Conservation (phyloP, 2,888 invertebrate species). For the Scrobipalpa costella region DNA sequence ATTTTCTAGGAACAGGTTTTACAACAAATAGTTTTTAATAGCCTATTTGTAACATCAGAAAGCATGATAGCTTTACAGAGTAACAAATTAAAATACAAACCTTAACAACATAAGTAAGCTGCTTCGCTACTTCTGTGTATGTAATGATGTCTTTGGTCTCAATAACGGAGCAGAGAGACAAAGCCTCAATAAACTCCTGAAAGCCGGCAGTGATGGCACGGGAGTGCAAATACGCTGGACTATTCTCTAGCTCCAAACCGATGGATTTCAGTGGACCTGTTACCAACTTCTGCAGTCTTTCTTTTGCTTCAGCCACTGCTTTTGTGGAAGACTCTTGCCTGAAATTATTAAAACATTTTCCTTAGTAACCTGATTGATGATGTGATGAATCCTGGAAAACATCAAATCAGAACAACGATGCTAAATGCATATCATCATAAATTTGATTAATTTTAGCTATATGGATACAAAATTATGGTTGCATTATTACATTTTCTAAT, state of each 20-base stretch:
- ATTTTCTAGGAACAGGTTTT: no score
- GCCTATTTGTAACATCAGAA: no score
- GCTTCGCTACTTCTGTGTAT: conserved; percentile 80
- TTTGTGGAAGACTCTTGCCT: conserved; percentile 62
- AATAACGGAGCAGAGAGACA: conserved; percentile 88
- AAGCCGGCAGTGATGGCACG: conserved; percentile 70
- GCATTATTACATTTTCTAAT: no score
- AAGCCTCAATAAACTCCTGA: conserved; percentile 94
- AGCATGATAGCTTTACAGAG: no score
- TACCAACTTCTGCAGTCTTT: conserved; percentile 83
- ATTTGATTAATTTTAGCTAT: neutral
- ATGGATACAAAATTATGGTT: no score
- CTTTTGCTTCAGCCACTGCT: conserved; percentile 77
- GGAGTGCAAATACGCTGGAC: conserved; percentile 82
- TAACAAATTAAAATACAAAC: conserved; percentile 15
- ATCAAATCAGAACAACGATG: no score
- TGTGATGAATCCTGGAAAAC: no score
- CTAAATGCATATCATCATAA: no score
- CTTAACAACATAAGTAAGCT: conserved; percentile 68
- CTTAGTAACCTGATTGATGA: no score
- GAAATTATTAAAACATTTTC: conserved; percentile 32
- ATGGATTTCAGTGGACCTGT: conserved; percentile 79
- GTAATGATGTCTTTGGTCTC: conserved; percentile 81
- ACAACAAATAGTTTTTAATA: no score
- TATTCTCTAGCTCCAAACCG: conserved; percentile 86